Evolutionary conservation across 2,888 invertebrate species (phyloP).

Genomic region (Chrysomela aeneicollis): DNA sequence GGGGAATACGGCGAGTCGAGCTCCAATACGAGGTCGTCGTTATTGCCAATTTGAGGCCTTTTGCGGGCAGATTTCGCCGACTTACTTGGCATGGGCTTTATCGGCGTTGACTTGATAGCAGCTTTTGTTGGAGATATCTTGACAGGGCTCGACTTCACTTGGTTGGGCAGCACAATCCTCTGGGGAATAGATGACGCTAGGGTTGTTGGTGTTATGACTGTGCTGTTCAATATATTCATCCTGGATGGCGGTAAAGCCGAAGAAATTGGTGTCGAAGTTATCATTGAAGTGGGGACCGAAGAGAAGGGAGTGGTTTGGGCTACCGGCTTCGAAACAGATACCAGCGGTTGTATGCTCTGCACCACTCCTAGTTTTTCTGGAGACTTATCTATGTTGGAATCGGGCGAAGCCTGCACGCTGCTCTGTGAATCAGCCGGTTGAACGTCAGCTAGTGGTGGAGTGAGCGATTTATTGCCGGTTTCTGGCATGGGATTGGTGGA

Average conservation of each 20-base stretch:
- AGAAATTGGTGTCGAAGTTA: slow-evolving; percentile 56
- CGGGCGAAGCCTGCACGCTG: slow-evolving; percentile 53
- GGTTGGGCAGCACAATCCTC: slow-evolving; percentile 64
- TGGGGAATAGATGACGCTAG: slow-evolving; percentile 55
- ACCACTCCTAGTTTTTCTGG: slow-evolving; percentile 48
- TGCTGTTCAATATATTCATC: slow-evolving; percentile 57
- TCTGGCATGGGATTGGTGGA: slow-evolving; percentile 44
- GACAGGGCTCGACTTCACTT: slow-evolving; percentile 62
- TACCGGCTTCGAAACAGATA: slow-evolving; percentile 52
- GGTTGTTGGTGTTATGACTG: slow-evolving; percentile 53
- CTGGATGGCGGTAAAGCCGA: slow-evolving; percentile 53
- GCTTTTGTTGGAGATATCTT: slow-evolving; percentile 64
- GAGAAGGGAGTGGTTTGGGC: slow-evolving; percentile 56
- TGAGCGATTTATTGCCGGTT: slow-evolving; percentile 49
- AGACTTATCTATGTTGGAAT: slow-evolving; percentile 49
- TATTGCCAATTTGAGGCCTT: slow-evolving; percentile 52
- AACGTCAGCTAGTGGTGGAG: slow-evolving; percentile 56
- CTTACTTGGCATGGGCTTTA: slow-evolving; percentile 64
- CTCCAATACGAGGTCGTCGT: slow-evolving; percentile 69
- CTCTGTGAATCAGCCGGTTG: slow-evolving; percentile 61
- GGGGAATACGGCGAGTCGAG: slow-evolving; percentile 89
- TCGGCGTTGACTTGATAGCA: slow-evolving; percentile 68
- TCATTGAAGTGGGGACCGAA: slow-evolving; percentile 52
- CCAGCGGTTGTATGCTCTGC: slow-evolving; percentile 45
- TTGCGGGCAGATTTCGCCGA: slow-evolving; percentile 40